Percentiles rank a stretch among this genome's conserved stretches.
These are phyloP conservation scores for Halcyon senegalensis DNA, from an alignment of 2,113 vertebrate genomes.

Conservation along the genomic window DNA sequence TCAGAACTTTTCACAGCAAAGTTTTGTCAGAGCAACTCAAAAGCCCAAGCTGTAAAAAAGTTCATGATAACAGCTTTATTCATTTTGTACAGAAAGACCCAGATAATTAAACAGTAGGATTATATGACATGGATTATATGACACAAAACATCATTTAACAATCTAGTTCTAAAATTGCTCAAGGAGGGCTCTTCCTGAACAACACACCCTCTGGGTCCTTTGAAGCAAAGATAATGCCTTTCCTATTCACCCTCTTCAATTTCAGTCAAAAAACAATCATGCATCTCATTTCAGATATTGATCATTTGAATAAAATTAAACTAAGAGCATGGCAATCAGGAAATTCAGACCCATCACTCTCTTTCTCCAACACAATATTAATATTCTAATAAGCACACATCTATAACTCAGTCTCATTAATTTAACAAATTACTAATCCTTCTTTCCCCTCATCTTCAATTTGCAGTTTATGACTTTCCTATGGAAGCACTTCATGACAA, in stretches of 20 bases:
- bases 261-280: slow-evolving; percentile 6
- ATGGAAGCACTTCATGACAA: neutral
- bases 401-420: slow-evolving; percentile 10
- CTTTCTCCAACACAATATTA: neutral
- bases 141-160: neutral
- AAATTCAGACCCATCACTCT: slow-evolving; percentile 18
- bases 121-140: neutral
- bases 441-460: neutral
- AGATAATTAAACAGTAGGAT: neutral
- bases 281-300: slow-evolving; percentile 12
- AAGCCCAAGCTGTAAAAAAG: neutral
- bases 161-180: neutral
- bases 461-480: neutral
- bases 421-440: slow-evolving; percentile 12
- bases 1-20: neutral
- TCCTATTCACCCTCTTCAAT: neutral
- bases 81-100: neutral
- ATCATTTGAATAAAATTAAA: slow-evolving; percentile 27
- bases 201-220: neutral
- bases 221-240: neutral
- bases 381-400: slow-evolving; percentile 11
- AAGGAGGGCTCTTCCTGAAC: neutral
- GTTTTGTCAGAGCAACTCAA: neutral
- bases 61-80: neutral
- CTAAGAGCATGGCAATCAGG: neutral